phyloP scores from a whole-genome alignment of 2,113 vertebrate species.

The Mustelus asterias region DNA sequence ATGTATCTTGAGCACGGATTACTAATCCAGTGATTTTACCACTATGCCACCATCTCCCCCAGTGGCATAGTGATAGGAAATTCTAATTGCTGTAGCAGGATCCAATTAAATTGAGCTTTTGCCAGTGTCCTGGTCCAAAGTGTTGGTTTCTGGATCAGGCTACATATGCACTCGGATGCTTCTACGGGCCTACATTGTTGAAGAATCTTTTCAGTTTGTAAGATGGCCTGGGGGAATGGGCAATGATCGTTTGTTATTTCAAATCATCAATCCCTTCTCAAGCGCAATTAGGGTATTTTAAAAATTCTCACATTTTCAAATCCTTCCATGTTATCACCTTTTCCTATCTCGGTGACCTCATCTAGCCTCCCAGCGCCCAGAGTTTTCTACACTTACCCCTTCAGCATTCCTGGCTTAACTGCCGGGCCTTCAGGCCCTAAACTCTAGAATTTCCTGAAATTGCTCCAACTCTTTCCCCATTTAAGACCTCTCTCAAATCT shows the following conservation, averaged over 20 bases:
- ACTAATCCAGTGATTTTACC: no score
- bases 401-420: neutral
- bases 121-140: neutral
- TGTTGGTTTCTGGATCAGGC: neutral
- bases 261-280: neutral
- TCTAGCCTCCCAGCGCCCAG: neutral
- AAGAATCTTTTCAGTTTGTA: neutral
- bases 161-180: neutral
- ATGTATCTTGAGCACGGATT: no score
- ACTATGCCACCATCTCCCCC: no score
- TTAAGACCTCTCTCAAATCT: neutral
- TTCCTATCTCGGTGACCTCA: neutral
- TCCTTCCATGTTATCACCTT: neutral
- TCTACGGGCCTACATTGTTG: neutral
- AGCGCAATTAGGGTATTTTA: neutral
- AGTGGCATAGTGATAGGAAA: neutral
- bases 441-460: neutral
- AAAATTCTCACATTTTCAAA: neutral
- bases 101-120: neutral
- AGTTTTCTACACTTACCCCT: neutral
- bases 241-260: neutral
- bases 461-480: neutral
- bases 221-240: neutral
- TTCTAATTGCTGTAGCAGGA: neutral
- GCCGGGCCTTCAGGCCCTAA: no score